Evolutionary conservation across 2,797 vertebrate genomes (phyloP), one percentile per base, ranked within the genome.

Genomic region (Aphelocoma californica): DNA sequence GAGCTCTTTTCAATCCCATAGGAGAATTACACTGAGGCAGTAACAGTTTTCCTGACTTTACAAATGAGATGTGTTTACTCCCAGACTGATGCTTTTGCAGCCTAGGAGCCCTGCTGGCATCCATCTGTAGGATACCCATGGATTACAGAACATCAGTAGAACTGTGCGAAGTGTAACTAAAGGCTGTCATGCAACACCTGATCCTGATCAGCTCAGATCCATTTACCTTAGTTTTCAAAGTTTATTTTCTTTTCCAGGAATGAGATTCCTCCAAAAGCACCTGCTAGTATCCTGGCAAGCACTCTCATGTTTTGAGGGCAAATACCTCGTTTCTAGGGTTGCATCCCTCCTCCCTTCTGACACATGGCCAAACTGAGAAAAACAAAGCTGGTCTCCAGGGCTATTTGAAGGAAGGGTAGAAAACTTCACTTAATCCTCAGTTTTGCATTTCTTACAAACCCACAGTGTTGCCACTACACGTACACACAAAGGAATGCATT

Each of bases 171-270:
- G 19, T 4, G 0, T 31, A 79, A 69, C 50, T 61, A 57, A 44
- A 83, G 72, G 36, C 18, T 3, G 2, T 38, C 10, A 28, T 50
- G 44, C 29, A 31, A 47, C 69, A 69, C 47, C 54, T 71, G n/a
- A 38, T 87, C 47, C 14, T 2, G 4, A 62, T 84, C 75, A 81
- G 20, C 17, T 29, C 26, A 51, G n/a, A 81, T 75, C 28, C 34
- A 40, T 91, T 88, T 86, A 32, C 7, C 26, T 44, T n/a, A 47
- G 9, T 81, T 90, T 90, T 78, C 74, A 77, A 64, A 40, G 13
- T 58, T 95, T 92, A 65, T 91, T 80, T 97, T 93, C 45, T 61
- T 85, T 80, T 66, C 80, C 61, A 62, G 50, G 60, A 92, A 75
- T 40, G 42, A 95, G 81, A 92, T 86, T 74, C 65, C n/a, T 87